These are phyloP conservation scores for Chaetura pelagica DNA, from an alignment of 2,113 vertebrate species.

Conservation along the genomic window DNA sequence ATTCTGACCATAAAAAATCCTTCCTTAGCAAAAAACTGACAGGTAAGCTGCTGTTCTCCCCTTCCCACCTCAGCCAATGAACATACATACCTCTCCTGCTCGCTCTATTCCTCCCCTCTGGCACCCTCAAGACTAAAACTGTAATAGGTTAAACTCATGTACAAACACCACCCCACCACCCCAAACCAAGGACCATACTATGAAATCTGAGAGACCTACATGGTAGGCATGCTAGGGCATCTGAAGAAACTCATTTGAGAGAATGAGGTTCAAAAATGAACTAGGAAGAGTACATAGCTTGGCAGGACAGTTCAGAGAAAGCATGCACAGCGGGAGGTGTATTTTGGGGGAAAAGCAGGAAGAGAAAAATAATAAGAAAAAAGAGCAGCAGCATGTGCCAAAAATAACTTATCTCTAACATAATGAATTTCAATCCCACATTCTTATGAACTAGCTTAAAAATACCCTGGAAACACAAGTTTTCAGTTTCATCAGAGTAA, in stretches of 20 bases:
- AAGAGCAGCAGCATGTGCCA: not conserved
- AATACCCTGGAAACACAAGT: not conserved
- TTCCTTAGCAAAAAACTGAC: not conserved
- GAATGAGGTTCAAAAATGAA: not conserved
- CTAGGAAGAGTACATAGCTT: not conserved
- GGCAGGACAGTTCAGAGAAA: not conserved
- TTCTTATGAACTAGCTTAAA: not conserved
- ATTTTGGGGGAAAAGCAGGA: not conserved
- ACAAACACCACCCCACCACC: not conserved
- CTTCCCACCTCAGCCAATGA: not conserved
- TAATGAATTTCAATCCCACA: not conserved
- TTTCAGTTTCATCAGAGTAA: not conserved
- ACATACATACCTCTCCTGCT: not conserved
- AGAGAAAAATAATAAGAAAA: not conserved
- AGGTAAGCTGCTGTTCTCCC: not conserved
- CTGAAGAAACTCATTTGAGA: not conserved
- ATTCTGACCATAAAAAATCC: not conserved
- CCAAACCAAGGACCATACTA: too few species aligned
- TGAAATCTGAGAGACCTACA: accelerated
- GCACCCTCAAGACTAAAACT: not conserved
- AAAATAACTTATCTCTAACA: not conserved
- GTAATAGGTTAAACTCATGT: accelerated
- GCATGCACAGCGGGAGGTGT: not conserved
- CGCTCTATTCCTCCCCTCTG: accelerated
- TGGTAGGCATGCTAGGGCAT: not conserved